Evolutionary conservation across 2,888 invertebrate species (phyloP).

Genomic region (Pseudoips prasinana): DNA sequence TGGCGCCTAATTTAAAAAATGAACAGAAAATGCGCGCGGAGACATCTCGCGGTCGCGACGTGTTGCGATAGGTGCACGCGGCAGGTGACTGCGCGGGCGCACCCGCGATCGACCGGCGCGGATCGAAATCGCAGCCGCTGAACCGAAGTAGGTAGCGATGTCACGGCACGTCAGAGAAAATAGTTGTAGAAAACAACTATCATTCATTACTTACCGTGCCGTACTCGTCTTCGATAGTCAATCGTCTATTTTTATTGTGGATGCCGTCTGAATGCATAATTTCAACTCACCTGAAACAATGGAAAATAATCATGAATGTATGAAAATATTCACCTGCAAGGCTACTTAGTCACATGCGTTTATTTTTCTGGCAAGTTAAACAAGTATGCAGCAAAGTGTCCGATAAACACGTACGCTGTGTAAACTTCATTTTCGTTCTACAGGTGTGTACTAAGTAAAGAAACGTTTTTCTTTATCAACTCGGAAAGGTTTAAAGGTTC

Average conservation of each 20-base stretch:
- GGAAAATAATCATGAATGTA: constrained; percentile 44
- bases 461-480: no score
- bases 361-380: not conserved
- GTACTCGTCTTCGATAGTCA: constrained; percentile 39
- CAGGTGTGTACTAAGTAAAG: no score
- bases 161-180: constrained; percentile 66
- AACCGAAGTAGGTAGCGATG: constrained; percentile 64
- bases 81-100: constrained; percentile 64
- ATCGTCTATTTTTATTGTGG: constrained; percentile 53
- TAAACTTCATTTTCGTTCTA: no score
- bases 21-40: constrained; percentile 39
- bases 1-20: constrained; percentile 39
- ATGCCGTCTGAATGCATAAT: constrained; percentile 51
- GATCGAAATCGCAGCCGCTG: constrained; percentile 49
- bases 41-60: constrained; percentile 44
- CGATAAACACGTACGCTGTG: no score
- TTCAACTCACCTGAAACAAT: constrained; percentile 55
- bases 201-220: constrained; percentile 58
- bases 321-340: constrained; percentile 26
- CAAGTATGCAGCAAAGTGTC: no score
- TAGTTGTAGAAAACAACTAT: constrained; percentile 59
- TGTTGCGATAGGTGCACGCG: constrained; percentile 52
- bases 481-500: no score
- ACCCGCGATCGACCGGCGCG: constrained; percentile 40
- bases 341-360: no score